Evolutionary conservation across 1,140 invertebrate species (phyloP).

Genomic region (Conopomorpha cramerella): DNA sequence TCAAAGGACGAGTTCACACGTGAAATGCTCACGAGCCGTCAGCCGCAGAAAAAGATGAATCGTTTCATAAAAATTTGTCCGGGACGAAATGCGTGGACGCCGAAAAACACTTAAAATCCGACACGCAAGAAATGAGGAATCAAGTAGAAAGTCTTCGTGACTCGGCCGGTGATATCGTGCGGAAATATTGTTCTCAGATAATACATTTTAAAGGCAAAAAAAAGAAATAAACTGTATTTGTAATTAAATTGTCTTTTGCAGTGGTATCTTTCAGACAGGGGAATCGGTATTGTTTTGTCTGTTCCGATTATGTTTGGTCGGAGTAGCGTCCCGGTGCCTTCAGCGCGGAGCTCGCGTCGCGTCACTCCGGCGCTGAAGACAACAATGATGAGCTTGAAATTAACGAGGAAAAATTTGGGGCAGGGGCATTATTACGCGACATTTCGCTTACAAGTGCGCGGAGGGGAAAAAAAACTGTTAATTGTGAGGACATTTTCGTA

Average conservation of each 20-base stretch:
- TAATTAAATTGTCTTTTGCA: no score
- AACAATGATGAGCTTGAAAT: no score
- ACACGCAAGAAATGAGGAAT: background rate
- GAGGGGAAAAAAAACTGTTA: conserved; percentile 41
- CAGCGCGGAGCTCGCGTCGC: no score
- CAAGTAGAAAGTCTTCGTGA: no score
- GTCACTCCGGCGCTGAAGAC: background rate
- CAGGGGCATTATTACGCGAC: conserved; percentile 33
- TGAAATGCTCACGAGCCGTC: conserved; percentile 23
- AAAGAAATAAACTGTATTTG: no score
- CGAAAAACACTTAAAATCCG: conserved; percentile 10
- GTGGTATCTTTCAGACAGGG: no score
- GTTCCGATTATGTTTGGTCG: no score
- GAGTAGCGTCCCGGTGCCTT: no score
- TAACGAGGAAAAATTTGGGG: conserved; percentile 35
- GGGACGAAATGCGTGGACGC: conserved; percentile 13
- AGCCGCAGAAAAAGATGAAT: conserved; percentile 17
- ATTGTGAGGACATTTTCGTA: conserved; percentile 47
- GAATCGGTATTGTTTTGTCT: no score
- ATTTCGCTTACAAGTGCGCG: conserved; percentile 37
- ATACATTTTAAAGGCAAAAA: no score
- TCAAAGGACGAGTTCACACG: conserved; percentile 22
- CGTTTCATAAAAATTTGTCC: conserved; percentile 20
- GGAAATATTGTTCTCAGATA: no score
- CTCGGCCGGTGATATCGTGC: no score